A percentile compares a stretch with the other conserved stretches of the same genome.
Conservation (phyloP, 2,888 invertebrate species). For the Ectemnius cavifrons region DNA sequence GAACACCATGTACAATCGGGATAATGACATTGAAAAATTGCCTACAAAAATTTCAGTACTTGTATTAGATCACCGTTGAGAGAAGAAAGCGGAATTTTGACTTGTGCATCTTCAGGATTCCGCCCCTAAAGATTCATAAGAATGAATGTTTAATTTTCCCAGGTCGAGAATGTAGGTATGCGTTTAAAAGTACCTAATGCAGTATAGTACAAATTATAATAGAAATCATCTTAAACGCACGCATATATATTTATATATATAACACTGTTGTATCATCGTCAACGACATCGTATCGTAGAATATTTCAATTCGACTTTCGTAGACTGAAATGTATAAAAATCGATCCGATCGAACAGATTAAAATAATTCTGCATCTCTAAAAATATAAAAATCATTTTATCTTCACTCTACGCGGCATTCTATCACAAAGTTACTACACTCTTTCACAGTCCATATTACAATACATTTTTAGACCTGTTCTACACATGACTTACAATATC, state of each 20-base stretch:
- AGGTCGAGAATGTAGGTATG: slow-evolving; percentile 49
- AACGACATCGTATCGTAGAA: slow-evolving; percentile 37
- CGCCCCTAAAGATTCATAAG: neutral
- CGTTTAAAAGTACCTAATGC: slow-evolving; percentile 46
- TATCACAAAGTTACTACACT: slow-evolving; percentile 55
- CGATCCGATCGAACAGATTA: slow-evolving; percentile 39
- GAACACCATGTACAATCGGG: neutral
- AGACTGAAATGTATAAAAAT: slow-evolving; percentile 41
- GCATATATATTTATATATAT: slow-evolving; percentile 24
- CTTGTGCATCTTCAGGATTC: too few relatives aligned
- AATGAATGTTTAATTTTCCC: slow-evolving; percentile 15
- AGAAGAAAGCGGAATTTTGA: too few relatives aligned
- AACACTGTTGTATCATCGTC: slow-evolving; percentile 39
- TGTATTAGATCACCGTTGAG: too few relatives aligned
- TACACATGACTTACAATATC: slow-evolving; percentile 21
- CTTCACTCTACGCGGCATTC: slow-evolving; percentile 34
- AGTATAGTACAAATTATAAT: slow-evolving; percentile 47
- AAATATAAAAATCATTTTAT: slow-evolving; percentile 49
- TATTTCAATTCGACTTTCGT: slow-evolving; percentile 30
- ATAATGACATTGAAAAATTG: neutral
- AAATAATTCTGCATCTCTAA: slow-evolving; percentile 38
- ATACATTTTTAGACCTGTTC: slow-evolving; percentile 39
- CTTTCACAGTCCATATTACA: slow-evolving; percentile 43
- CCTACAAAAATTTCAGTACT: neutral
- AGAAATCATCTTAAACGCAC: slow-evolving; percentile 35